Evolutionary conservation across 2,888 invertebrate species (phyloP), one percentile per base, ranked within the genome.

Genomic region (Pharmacophagus antenor): DNA sequence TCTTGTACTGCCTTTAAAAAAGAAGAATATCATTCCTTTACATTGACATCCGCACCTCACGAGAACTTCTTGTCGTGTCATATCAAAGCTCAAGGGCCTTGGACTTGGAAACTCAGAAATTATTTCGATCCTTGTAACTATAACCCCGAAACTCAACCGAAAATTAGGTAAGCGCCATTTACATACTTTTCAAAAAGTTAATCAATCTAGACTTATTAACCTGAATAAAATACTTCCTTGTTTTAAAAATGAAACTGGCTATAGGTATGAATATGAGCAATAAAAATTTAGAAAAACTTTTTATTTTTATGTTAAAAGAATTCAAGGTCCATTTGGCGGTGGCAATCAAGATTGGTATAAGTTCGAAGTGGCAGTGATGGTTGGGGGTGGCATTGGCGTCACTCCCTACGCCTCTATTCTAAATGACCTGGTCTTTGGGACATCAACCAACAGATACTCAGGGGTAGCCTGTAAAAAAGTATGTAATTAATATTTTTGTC

Each of bases 291-390:
- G n/a, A n/a, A n/a, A n/a, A n/a, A 25, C 7, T 25, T 25, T 25
- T 25, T 25, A 31, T 10, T 12, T 12, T 31, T 31, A 31, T 12
- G 12, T 31, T 31, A 2, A 31, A 47, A 93, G 98, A 57, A 94
- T 99, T 62, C 98, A 98, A 82, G 98, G 98, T 7, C 99, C 99
- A 0, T 99, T 98, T 70, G 98, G 98, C 2, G 98, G 98, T 15
- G 99, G 98, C 12, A 99, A 99, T 87, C 98, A 99, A 80, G 98
- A 98, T 84, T 98, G 98, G 98, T 98, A 98, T 88, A 98, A 98
- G 82, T 98, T 98, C 77, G 98, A 98, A 80, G 98, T 98, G 10
- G 98, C 98, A 0, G 97, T 98, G 12, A 98, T 98, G 98, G 98
- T 98, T 3, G 98, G 98, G 0, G 98, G 98, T 22, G 98, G 98